Evolutionary conservation across 2,113 vertebrate genomes (phyloP).

Genomic region (Corythaixoides concolor): DNA sequence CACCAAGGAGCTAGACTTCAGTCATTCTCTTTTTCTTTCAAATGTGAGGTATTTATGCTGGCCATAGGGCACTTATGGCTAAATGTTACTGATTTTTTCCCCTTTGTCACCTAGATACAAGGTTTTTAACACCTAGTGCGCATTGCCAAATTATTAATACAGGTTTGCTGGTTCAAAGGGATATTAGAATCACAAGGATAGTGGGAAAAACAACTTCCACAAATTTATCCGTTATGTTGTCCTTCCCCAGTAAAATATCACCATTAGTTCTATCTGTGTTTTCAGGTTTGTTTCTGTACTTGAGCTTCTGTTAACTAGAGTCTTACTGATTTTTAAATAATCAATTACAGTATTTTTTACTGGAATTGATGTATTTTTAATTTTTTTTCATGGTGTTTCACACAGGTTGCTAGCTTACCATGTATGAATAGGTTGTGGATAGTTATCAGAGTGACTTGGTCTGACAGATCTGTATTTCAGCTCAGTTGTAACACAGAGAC

Average conservation of each 20-base stretch:
- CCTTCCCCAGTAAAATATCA: neutral
- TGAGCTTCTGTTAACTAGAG: neutral
- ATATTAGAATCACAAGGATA: neutral
- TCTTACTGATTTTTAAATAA: neutral
- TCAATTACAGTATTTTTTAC: neutral
- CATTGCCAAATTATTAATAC: neutral
- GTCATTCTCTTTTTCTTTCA: neutral
- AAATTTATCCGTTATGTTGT: neutral
- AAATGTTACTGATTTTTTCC: neutral
- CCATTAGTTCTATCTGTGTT: neutral
- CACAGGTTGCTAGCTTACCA: neutral
- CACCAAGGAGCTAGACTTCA: neutral
- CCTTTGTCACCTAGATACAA: neutral
- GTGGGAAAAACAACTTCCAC: neutral
- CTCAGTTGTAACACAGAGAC: neutral
- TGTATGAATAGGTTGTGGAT: neutral
- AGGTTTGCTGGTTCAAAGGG: neutral
- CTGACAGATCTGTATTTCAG: neutral
- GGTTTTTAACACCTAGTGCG: neutral
- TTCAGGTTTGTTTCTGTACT: neutral
- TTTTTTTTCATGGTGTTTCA: neutral
- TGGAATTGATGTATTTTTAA: neutral
- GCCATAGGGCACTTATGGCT: neutral
- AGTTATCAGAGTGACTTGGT: neutral
- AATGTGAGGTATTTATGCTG: neutral